Evolutionary conservation across 2,888 invertebrate species (phyloP).

Genomic region (Drosophila antonietae): DNA sequence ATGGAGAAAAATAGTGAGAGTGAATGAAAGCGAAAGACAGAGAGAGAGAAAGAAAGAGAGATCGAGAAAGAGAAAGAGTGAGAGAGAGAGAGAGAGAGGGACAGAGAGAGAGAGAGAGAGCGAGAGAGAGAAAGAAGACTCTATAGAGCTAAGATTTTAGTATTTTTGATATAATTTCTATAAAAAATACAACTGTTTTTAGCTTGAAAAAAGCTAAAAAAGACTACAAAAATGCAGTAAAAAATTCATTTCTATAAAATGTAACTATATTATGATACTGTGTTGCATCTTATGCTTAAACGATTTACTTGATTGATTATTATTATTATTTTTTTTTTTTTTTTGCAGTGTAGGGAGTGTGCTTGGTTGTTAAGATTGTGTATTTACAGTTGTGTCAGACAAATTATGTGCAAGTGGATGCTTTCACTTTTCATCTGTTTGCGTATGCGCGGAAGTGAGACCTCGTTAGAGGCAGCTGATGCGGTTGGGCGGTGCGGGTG

Average conservation of each 20-base stretch:
- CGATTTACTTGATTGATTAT: not conserved
- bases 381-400: slow-evolving; percentile 60
- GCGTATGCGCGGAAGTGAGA: slow-evolving; percentile 54
- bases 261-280: not conserved
- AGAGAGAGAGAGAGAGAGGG: too few relatives aligned
- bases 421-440: slow-evolving; percentile 72
- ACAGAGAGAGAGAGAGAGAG: not conserved
- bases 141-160: not conserved
- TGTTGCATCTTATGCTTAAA: not conserved
- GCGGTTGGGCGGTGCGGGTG: slow-evolving; percentile 4
- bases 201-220: too few relatives aligned
- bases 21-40: too few relatives aligned
- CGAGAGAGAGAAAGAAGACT: not conserved
- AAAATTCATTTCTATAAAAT: not conserved
- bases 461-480: slow-evolving; percentile 28
- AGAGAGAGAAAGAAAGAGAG: not conserved
- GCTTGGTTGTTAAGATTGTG: slow-evolving; percentile 27
- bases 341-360: slow-evolving; percentile 7
- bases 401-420: slow-evolving; percentile 51
- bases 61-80: too few relatives aligned
- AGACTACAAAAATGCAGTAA: not conserved
- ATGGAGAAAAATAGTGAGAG: not conserved
- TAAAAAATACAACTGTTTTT: not conserved
- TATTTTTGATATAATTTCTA: not conserved
- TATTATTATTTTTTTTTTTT: not conserved